These are phyloP conservation scores for Myotis lucifugus DNA, from an alignment of 2,113 vertebrate species.

Conservation along the genomic window DNA sequence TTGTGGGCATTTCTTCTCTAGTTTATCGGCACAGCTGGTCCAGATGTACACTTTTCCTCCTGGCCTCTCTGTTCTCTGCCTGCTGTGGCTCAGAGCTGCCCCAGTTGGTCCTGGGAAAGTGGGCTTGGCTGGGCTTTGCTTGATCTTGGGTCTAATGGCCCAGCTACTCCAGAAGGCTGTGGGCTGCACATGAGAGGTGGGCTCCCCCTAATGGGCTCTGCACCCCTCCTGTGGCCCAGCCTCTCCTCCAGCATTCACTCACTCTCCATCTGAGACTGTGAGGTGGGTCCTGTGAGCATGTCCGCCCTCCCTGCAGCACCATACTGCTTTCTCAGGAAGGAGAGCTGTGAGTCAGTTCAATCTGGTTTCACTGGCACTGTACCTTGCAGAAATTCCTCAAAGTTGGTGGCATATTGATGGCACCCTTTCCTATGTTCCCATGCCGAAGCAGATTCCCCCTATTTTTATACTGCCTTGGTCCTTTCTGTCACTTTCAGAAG, in stretches of 20 bases:
- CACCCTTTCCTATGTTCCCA: slow-evolving; percentile 46
- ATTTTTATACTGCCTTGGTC: slow-evolving; percentile 69
- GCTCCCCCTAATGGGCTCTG: not conserved
- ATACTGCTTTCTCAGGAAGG: slow-evolving; percentile 45
- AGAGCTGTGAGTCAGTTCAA: slow-evolving; percentile 74
- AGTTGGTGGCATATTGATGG: slow-evolving; percentile 71
- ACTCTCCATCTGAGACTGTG: not conserved
- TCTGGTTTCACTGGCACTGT: slow-evolving; percentile 65
- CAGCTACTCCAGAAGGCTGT: not conserved
- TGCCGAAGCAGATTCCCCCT: slow-evolving; percentile 66
- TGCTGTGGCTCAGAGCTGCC: not conserved
- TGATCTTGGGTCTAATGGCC: not conserved
- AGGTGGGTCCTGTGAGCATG: not conserved
- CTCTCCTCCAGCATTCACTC: not conserved
- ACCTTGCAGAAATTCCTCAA: slow-evolving; percentile 76
- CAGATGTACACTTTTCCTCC: not conserved
- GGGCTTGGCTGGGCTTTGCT: not conserved
- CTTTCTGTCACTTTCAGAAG: slow-evolving; percentile 75
- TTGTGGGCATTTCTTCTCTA: not conserved
- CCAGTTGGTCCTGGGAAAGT: not conserved
- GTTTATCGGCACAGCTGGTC: not conserved
- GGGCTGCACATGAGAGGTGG: not conserved
- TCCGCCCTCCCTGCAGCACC: not conserved
- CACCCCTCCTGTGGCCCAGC: not conserved
- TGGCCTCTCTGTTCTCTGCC: not conserved